Base-by-base conservation (phyloP, 1,140 invertebrate species). In the Drosophila sechellia region DNA sequence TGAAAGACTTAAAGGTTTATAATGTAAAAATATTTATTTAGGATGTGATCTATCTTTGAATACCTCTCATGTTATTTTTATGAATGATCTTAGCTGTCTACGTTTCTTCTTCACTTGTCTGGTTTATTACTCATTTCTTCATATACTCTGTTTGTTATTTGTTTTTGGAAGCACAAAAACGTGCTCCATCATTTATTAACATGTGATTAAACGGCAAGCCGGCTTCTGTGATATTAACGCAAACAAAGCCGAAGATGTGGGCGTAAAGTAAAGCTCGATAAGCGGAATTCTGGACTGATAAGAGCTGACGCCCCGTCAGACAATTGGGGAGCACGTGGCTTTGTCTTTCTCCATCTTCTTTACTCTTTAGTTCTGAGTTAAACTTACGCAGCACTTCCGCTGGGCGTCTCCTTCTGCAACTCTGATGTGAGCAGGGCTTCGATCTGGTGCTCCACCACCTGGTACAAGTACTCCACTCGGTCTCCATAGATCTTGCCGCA, bases 401-500 rank as follows among this genome's bases (percentile, higher is more conserved):
- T 57, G n/a, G 4, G 53, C 12, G 43, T 27, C 22, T 65, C 56
- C 52, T 64, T 86, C 4, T 68, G 46, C 0, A 59, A 43, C 20
- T 79, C 71, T 8, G 75, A 61, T 27, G 48, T 46, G 10, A 78
- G 42, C 20, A 87, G 40, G 0, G 76, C 37, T 27, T 87, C 70
- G 5, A 83, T 59, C 34, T 83, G 84, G 31, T 87, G 59, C 25
- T 73, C 59, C 34, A 79, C 79, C 15, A 55, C 63, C 48, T 87
- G 83, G 27, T 60, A 55, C 55, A 84, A 52, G 10, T 65, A 59
- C 22, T 89, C 85, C 17, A 89, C 77, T 13, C 84, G 77, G 46
- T 85, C 81, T 1, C 65, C 63, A 40, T 84, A 89, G 57, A 90
- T 72, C 59, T 79, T 90, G 5, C 79, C 63, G 25, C 60, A 69